Percentiles rank a stretch among this genome's conserved stretches.
phyloP scores from a whole-genome alignment of 1,140 invertebrate species.

The Psix sp. region DNA sequence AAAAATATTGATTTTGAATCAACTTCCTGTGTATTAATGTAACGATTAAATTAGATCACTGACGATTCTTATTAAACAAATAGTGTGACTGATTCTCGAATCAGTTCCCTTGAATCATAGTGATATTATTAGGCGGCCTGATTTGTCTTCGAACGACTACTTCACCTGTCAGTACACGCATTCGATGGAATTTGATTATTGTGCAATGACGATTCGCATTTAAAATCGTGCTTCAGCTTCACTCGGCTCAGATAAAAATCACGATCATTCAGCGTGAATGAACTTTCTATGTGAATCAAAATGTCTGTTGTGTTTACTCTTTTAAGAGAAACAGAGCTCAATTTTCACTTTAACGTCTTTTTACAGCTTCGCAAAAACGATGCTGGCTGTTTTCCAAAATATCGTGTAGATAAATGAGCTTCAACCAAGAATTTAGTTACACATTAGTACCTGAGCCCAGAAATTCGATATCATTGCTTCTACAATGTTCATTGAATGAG shows the following conservation, averaged over 20 bases:
- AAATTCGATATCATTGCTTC: conserved; percentile 64
- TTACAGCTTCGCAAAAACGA: conserved; percentile 31
- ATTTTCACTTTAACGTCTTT: conserved; percentile 39
- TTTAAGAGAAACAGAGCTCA: conserved; percentile 13
- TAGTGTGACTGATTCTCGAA: conserved; percentile 39
- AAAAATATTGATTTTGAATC: no score
- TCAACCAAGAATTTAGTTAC: conserved; percentile 62
- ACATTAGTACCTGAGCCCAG: conserved; percentile 64
- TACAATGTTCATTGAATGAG: no score
- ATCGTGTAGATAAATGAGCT: conserved; percentile 67
- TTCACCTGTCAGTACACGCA: conserved; percentile 52
- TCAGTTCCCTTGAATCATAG: conserved; percentile 67
- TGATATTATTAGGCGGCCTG: conserved; percentile 71
- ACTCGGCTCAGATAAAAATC: no score
- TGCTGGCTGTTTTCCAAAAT: conserved; percentile 67
- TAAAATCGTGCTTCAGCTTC: no score
- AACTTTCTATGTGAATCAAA: conserved; percentile 5
- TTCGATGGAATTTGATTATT: conserved; percentile 64
- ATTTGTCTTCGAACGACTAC: conserved; percentile 62
- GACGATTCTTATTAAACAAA: conserved; percentile 53
- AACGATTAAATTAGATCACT: no score
- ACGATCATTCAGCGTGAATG: conserved; percentile 1
- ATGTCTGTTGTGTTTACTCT: neutral
- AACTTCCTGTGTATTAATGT: no score
- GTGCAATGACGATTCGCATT: conserved; percentile 43